A percentile compares a stretch with the other conserved stretches of the same genome.
Evolutionary conservation across 1,140 invertebrate genomes (phyloP).

Genomic region (Drosophila yakuba): DNA sequence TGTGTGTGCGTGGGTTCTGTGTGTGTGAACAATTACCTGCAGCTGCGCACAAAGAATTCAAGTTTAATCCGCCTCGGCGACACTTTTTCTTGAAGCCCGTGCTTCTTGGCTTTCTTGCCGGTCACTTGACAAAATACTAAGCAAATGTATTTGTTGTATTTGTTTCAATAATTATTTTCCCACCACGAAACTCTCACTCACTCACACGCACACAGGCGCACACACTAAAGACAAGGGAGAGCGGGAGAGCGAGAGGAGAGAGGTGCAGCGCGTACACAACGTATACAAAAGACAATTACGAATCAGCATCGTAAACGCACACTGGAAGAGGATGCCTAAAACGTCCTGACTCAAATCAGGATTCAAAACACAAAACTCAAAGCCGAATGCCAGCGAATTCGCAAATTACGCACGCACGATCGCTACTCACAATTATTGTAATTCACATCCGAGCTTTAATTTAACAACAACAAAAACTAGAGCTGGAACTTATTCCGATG

Average conservation of each 20-base stretch:
- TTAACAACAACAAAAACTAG: constrained; percentile 61
- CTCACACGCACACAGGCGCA: constrained; percentile 13
- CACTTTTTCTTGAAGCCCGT: constrained; percentile 6
- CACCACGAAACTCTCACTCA: constrained; percentile 34
- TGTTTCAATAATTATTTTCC: constrained; percentile 72
- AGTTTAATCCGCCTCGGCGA: constrained; percentile 27
- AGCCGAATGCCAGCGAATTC: constrained; percentile 19
- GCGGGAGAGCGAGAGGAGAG: constrained; percentile 44
- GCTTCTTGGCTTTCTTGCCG: constrained; percentile 10
- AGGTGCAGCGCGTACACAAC: constrained; percentile 44
- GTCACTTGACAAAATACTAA: constrained; percentile 18
- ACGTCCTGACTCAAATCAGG: constrained; percentile 39
- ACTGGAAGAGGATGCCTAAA: constrained; percentile 50
- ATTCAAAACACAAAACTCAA: constrained; percentile 36
- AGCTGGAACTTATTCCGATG: neutral
- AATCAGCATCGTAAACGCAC: constrained; percentile 73
- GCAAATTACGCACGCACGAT: constrained; percentile 18
- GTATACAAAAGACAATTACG: constrained; percentile 79
- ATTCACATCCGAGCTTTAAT: constrained; percentile 72
- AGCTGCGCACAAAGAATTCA: constrained; percentile 70
- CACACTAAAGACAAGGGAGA: constrained; percentile 19
- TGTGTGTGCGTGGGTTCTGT: neutral
- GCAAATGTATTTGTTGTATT: constrained; percentile 63
- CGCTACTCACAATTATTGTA: constrained; percentile 75
- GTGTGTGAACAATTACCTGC: constrained; percentile 60